Evolutionary conservation across 2,797 vertebrate species (phyloP).

Genomic region (Eleutherodactylus coqui): DNA sequence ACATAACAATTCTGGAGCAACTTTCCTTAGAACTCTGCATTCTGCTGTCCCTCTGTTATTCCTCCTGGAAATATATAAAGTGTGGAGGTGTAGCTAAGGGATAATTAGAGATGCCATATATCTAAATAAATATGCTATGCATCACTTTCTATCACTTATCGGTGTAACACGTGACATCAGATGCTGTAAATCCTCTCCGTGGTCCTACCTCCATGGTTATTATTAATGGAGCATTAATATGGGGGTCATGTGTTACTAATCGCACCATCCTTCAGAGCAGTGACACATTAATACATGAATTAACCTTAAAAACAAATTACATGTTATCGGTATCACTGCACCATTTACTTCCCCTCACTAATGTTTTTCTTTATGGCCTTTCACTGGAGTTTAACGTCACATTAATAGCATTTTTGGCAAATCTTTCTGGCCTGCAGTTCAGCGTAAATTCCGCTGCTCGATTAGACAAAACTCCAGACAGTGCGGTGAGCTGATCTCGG

Average conservation of each 20-base stretch:
- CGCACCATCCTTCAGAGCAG: constrained; percentile 26
- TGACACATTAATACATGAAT: constrained; percentile 35
- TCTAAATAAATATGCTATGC: background rate
- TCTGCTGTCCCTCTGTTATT: too few species aligned
- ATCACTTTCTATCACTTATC: background rate
- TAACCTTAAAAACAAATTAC: constrained; percentile 44
- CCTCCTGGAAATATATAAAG: too few species aligned
- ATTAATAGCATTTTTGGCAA: constrained; percentile 64
- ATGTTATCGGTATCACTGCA: constrained; percentile 40
- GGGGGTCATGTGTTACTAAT: constrained; percentile 10
- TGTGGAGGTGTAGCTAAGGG: background rate
- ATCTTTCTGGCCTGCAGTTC: constrained; percentile 50
- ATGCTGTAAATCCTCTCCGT: constrained; percentile 11
- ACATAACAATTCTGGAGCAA: too few species aligned
- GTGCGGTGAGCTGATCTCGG: constrained; percentile 44
- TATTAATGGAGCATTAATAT: constrained; percentile 32
- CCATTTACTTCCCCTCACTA: constrained; percentile 35
- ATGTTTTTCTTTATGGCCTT: constrained; percentile 60
- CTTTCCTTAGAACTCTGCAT: too few species aligned
- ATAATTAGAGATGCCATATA: background rate
- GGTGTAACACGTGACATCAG: background rate
- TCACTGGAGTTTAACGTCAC: constrained; percentile 54
- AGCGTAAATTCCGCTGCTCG: constrained; percentile 23
- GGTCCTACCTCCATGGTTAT: background rate
- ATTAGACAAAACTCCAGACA: constrained; percentile 54